Evolutionary conservation across 1,140 invertebrate species (phyloP), one percentile per base, ranked within the genome.

Genomic region (Penaeus japonicus): DNA sequence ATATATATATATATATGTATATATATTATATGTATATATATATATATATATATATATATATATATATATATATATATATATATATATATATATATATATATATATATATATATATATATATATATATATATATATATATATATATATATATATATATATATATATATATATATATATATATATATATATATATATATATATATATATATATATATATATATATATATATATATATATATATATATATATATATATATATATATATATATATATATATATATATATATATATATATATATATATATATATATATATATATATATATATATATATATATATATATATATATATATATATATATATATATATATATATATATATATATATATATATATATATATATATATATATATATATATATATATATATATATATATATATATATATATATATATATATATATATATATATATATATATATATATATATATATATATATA

Each of bases 61-160:
- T 73, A n/a, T 32, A n/a, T 32, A 22, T 32, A 22, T 32, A 17
- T 32, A 22, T 32, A 70, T 24, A 70, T 24, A 70, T 24, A 70
- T 24, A 70, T 24, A 73, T 7, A 73, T 30, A 73, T 73, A 73
- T 73, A 27, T n/a, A n/a, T n/a, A n/a, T n/a, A n/a, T n/a, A n/a
- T n/a, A n/a, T n/a, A n/a, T n/a, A n/a, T n/a, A n/a, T n/a, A 65
- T 65, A 7, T 65, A 65, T 65, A 65, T 65, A 65, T 65, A 65
- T 65, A 65, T 15, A 65, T 65, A 65, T 65, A 65, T 65, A 20
- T 65, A 65, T 65, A 65, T 65, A 65, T 65, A 65, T 65, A 65
- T 65, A 65, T 20, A 65, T 65, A 65, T 65, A 65, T 65, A 65
- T 65, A 65, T 65, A 65, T 65, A 65, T 65, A 65, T 65, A 65